Evolutionary conservation across 2,113 vertebrate species (phyloP).

Genomic region (Leiothrix lutea): DNA sequence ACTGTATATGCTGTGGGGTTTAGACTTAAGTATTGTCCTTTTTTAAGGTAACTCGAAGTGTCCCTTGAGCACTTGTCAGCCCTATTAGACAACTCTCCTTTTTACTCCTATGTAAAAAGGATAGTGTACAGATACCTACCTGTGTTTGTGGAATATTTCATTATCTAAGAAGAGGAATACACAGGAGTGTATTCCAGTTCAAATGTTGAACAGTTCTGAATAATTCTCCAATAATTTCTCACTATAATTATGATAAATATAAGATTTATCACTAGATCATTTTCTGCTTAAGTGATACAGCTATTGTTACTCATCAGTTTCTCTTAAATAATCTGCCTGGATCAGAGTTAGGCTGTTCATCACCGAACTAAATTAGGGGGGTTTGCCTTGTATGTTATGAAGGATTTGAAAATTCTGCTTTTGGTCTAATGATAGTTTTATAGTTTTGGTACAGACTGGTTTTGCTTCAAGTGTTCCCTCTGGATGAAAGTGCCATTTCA

Average conservation of each 20-base stretch:
- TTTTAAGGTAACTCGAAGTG: background rate
- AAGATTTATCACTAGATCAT: background rate
- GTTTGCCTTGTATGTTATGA: background rate
- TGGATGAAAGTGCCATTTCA: background rate
- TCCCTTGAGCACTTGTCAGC: background rate
- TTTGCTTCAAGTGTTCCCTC: background rate
- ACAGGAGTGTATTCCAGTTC: background rate
- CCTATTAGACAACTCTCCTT: background rate
- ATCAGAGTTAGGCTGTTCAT: background rate
- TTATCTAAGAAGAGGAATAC: background rate
- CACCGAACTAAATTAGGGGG: background rate
- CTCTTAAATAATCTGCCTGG: background rate
- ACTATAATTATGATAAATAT: background rate
- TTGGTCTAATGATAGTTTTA: background rate
- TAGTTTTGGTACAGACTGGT: background rate
- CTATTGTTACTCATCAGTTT: background rate
- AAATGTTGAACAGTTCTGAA: background rate
- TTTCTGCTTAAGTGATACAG: background rate
- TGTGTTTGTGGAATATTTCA: background rate
- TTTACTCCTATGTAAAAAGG: background rate
- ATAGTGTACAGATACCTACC: background rate
- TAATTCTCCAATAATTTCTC: background rate
- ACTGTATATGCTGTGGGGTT: background rate
- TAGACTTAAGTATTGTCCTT: background rate
- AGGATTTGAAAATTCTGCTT: background rate